Percentiles rank a stretch among this genome's conserved stretches.
Evolutionary conservation across 2,888 invertebrate genomes (phyloP).

Genomic region (Trichogramma dendrolimi): DNA sequence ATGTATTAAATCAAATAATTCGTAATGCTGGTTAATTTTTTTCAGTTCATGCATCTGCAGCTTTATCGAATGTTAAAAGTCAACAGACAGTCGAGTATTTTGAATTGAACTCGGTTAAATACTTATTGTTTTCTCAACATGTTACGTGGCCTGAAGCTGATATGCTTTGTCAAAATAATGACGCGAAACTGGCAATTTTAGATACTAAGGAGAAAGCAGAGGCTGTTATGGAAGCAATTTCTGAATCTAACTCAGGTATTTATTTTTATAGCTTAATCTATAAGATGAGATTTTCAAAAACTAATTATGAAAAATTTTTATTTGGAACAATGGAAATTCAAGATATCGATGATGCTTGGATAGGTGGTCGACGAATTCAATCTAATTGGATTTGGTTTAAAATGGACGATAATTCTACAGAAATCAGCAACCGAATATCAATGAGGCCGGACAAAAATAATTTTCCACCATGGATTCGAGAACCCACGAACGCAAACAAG

Average conservation of each 20-base stretch:
- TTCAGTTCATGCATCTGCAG: not conserved
- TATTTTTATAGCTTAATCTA: not conserved
- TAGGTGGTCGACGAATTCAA: constrained; percentile 36
- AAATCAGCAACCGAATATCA: constrained; percentile 32
- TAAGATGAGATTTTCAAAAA: constrained; percentile 2
- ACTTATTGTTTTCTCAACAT: constrained; percentile 53
- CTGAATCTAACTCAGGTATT: constrained; percentile 56
- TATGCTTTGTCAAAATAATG: constrained; percentile 44
- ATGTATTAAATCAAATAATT: not conserved
- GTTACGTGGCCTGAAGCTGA: constrained; percentile 56
- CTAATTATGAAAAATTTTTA: not conserved
- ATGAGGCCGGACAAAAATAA: constrained; percentile 53
- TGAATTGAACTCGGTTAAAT: constrained; percentile 51
- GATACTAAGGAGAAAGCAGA: constrained; percentile 54
- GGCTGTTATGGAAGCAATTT: constrained; percentile 54
- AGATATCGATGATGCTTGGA: constrained; percentile 38
- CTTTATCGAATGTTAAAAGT: constrained; percentile 22
- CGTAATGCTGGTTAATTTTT: not conserved
- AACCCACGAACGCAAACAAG: constrained; percentile 44
- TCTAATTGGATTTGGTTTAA: constrained; percentile 34
- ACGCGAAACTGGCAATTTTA: constrained; percentile 48
- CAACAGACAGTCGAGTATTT: constrained; percentile 43
- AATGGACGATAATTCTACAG: constrained; percentile 23
- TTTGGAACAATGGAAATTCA: not conserved
- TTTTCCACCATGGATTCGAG: constrained; percentile 54